phyloP scores from a whole-genome alignment of 2,797 vertebrate genomes.

The Hirundo rustica region DNA sequence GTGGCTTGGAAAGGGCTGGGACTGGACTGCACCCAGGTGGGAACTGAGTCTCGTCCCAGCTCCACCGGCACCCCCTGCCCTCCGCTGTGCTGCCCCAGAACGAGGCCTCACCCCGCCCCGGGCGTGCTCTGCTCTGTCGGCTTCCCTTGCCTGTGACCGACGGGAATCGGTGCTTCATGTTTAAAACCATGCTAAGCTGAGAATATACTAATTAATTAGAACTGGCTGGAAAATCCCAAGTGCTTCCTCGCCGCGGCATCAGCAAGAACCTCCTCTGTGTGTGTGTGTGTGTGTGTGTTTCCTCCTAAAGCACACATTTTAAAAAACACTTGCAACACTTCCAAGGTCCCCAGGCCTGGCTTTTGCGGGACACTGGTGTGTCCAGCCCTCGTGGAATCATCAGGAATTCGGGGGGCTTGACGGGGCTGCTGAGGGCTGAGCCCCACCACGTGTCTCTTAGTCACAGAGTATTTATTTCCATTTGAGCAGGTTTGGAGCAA shows the following conservation, averaged over 20 bases:
- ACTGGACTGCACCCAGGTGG: background rate
- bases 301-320: background rate
- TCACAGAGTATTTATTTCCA: background rate
- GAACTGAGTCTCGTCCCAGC: background rate
- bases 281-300: background rate
- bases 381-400: background rate
- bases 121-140: background rate
- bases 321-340: background rate
- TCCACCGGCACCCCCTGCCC: background rate
- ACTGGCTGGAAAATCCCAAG: background rate
- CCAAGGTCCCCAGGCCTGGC: background rate
- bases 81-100: accelerated
- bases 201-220: slow-evolving; percentile 8
- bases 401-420: background rate
- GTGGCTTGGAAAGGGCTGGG: background rate
- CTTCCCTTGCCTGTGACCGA: background rate
- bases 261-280: background rate
- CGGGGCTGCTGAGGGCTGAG: background rate
- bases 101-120: background rate
- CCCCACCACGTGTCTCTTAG: background rate
- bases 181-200: background rate
- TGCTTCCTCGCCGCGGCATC: background rate
- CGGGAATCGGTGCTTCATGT: background rate
- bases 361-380: background rate
- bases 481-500: background rate